phyloP scores from a whole-genome alignment of 2,888 invertebrate species.

The Cremastinae sp. region DNA sequence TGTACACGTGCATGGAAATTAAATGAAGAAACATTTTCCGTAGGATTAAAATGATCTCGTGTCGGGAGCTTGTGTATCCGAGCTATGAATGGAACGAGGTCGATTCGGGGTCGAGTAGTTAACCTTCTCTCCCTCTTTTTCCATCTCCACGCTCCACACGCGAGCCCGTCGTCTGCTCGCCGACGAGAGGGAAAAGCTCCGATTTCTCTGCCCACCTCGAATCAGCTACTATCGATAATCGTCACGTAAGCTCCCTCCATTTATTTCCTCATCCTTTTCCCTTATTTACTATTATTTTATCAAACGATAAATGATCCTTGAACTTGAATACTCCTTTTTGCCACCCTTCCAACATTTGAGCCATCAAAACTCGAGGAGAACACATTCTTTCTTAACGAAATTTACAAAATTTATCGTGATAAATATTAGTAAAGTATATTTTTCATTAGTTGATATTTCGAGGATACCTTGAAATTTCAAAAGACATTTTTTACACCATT shows the following conservation, averaged over 20 bases:
- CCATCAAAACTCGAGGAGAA: too few relatives aligned
- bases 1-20: constrained; percentile 7
- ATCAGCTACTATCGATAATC: constrained; percentile 29
- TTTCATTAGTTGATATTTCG: too few relatives aligned
- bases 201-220: constrained; percentile 32
- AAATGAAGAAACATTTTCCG: constrained; percentile 35
- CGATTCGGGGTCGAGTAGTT: constrained; percentile 54
- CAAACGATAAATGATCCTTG: background rate
- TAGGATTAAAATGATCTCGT: constrained; percentile 46
- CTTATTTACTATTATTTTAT: background rate
- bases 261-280: constrained; percentile 4
- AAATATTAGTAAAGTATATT: too few relatives aligned
- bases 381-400: too few relatives aligned
- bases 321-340: background rate
- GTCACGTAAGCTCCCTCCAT: constrained; percentile 23
- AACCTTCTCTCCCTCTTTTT: constrained; percentile 39
- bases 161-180: constrained; percentile 34
- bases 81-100: constrained; percentile 57
- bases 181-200: constrained; percentile 39
- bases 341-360: background rate
- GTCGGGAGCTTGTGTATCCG: constrained; percentile 43
- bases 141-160: constrained; percentile 29
- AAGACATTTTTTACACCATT: too few relatives aligned
- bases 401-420: too few relatives aligned
- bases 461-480: too few relatives aligned